Percentiles rank a stretch among this genome's conserved stretches.
Evolutionary conservation across 2,888 invertebrate species (phyloP).

Genomic region (Tetramorium bicarinatum): DNA sequence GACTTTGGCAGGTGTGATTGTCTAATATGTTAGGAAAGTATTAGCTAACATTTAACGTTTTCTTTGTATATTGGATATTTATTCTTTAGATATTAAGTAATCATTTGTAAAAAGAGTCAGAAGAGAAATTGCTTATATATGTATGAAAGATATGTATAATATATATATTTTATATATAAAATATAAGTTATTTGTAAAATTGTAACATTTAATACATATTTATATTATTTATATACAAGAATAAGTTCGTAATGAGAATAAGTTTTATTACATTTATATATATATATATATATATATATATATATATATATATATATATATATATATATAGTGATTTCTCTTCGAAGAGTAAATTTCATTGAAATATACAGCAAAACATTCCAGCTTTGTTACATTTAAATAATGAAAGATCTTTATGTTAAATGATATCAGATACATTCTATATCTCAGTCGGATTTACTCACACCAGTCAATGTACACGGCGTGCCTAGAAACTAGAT

Average conservation of each 20-base stretch:
- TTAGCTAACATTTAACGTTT: background rate
- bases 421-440: slow-evolving; percentile 9
- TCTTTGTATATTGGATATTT: background rate
- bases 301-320: background rate
- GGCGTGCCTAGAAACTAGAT: slow-evolving; percentile 50
- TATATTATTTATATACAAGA: slow-evolving; percentile 8
- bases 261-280: background rate
- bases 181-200: background rate
- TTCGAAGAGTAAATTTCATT: slow-evolving; percentile 11
- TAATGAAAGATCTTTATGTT: slow-evolving; percentile 1
- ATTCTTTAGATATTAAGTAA: slow-evolving; percentile 8
- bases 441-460: slow-evolving; percentile 22
- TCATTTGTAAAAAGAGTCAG: background rate
- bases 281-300: background rate
- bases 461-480: slow-evolving; percentile 61
- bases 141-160: slow-evolving; percentile 25
- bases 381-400: slow-evolving; percentile 40
- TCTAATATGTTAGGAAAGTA: slow-evolving; percentile 2
- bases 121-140: slow-evolving; percentile 13
- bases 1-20: slow-evolving; percentile 69
- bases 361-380: slow-evolving; percentile 23
- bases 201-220: background rate
- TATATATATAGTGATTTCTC: background rate
- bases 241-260: slow-evolving; percentile 1
- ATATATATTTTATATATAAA: slow-evolving; percentile 6